Percentiles rank a stretch among this genome's conserved stretches.
Evolutionary conservation across 2,113 vertebrate species (phyloP).

Genomic region (Pachypanchax playfairii): DNA sequence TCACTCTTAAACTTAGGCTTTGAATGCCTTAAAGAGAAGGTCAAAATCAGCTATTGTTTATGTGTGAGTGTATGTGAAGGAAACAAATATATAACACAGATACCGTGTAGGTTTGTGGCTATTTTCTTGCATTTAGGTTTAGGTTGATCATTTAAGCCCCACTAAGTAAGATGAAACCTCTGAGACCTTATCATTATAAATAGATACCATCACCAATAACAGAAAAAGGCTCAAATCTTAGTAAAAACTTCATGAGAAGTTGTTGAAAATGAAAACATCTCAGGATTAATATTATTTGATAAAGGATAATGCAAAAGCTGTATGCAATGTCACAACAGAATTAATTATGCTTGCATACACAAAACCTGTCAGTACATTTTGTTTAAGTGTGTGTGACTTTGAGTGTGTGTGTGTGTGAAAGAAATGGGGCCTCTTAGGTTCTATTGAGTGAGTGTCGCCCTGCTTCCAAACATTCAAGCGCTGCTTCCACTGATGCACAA

Average conservation of each 20-base stretch:
- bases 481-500: constrained; percentile 50
- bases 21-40: constrained; percentile 35
- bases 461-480: constrained; percentile 57
- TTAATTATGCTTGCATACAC: constrained; percentile 20
- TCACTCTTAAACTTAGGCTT: constrained; percentile 21
- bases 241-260: no score
- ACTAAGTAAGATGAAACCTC: no score
- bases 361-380: constrained; percentile 22
- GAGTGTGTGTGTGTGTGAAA: background rate
- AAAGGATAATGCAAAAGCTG: constrained; percentile 31
- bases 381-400: constrained; percentile 6
- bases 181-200: background rate
- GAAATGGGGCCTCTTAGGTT: constrained; percentile 26
- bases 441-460: constrained; percentile 60
- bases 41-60: constrained; percentile 12
- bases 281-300: background rate
- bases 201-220: constrained; percentile 5
- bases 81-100: no score
- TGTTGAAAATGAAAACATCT: background rate
- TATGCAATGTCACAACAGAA: constrained; percentile 38
- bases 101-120: no score
- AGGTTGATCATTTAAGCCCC: no score
- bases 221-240: no score
- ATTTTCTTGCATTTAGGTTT: no score
- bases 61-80: background rate